Evolutionary conservation across 2,113 vertebrate species (phyloP).

Genomic region (Ptilonorhynchus violaceus): DNA sequence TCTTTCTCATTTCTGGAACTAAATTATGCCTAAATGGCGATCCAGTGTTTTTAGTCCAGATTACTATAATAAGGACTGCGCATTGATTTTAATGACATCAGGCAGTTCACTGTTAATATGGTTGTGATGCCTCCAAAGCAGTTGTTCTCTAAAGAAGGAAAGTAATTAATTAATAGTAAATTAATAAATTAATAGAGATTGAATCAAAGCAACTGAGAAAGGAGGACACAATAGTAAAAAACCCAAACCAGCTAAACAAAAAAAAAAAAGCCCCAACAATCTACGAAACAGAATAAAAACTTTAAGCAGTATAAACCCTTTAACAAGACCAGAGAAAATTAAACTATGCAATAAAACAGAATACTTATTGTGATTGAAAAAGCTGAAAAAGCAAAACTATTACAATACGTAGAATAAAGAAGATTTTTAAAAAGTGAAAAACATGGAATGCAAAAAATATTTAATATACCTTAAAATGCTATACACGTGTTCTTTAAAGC

Average conservation of each 20-base stretch:
- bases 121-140: constrained; percentile 50
- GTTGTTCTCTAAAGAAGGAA: constrained; percentile 16
- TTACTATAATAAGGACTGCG: constrained; percentile 11
- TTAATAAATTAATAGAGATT: constrained; percentile 43
- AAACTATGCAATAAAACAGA: constrained; percentile 30
- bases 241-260: not conserved
- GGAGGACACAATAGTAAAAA: not conserved
- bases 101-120: constrained; percentile 48
- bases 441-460: not conserved
- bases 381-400: not conserved
- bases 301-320: constrained; percentile 25
- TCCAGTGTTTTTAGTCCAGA: not conserved
- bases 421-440: not conserved
- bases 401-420: not conserved
- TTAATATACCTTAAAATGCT: not conserved
- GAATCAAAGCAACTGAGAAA: not conserved
- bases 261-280: not conserved
- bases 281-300: constrained; percentile 34
- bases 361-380: not conserved
- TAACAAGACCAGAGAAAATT: constrained; percentile 46
- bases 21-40: not conserved
- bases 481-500: not conserved
- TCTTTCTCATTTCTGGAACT: not conserved
- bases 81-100: constrained; percentile 66
- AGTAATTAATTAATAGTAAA: constrained; percentile 51